Conservation (phyloP, 2,797 vertebrate species). For the Lithobates pipiens region DNA sequence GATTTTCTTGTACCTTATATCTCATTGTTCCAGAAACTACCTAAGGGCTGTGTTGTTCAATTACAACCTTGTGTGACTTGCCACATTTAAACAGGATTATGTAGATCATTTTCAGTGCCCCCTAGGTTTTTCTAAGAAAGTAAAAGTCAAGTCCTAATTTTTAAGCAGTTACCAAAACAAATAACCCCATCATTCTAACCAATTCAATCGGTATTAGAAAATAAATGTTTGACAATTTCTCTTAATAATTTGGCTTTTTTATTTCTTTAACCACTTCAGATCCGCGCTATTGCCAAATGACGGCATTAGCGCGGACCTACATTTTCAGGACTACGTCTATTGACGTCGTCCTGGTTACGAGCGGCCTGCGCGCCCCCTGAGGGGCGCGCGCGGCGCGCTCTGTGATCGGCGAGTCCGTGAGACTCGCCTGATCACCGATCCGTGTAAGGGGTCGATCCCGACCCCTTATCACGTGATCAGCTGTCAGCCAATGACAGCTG, state of each 20-base stretch:
- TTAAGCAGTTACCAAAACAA: slow-evolving; percentile 21
- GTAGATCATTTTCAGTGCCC: slow-evolving; percentile 25
- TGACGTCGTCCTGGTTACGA: too few species aligned
- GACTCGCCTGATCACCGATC: too few species aligned
- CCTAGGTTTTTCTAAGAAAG: slow-evolving; percentile 2
- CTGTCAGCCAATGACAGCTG: too few species aligned
- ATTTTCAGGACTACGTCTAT: too few species aligned
- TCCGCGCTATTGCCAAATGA: too few species aligned
- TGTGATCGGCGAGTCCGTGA: too few species aligned
- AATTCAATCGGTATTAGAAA: not conserved
- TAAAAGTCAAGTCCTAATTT: slow-evolving; percentile 20
- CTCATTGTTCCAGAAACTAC: slow-evolving; percentile 15
- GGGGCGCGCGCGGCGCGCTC: too few species aligned
- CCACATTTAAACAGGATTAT: slow-evolving; percentile 35
- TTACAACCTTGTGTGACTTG: slow-evolving; percentile 33
- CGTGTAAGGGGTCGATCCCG: too few species aligned
- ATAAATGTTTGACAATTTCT: slow-evolving; percentile 11
- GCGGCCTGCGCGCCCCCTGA: too few species aligned
- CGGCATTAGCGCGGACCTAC: too few species aligned
- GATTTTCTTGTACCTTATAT: slow-evolving; percentile 1
- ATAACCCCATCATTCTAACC: slow-evolving; percentile 29
- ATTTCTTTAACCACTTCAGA: too few species aligned
- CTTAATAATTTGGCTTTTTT: not conserved
- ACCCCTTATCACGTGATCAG: too few species aligned
- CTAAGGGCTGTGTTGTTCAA: slow-evolving; percentile 38